Conservation (phyloP, 1,140 invertebrate genomes). For the Nixonia krombeini region DNA sequence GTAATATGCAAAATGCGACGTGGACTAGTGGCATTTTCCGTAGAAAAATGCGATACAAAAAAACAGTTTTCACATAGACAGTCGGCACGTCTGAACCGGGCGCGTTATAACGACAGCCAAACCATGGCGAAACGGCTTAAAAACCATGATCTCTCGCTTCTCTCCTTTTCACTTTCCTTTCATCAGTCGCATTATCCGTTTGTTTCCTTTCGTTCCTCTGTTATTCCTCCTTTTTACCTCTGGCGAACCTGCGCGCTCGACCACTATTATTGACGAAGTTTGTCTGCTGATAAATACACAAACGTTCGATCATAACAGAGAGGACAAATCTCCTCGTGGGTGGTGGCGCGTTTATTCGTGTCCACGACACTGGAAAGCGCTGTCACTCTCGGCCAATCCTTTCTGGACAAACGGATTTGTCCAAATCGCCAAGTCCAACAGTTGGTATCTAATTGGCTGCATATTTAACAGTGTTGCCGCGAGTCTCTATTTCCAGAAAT, state of each 20-base stretch:
- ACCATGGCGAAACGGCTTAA: conserved; percentile 41
- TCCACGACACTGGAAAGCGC: not conserved
- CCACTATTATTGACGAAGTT: conserved; percentile 45
- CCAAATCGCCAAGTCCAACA: too few species aligned
- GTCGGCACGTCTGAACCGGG: not conserved
- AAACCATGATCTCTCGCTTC: conserved; percentile 35
- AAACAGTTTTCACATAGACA: conserved; percentile 14
- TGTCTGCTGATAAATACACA: conserved; percentile 59
- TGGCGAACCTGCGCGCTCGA: conserved; percentile 6
- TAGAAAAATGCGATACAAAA: conserved; percentile 15
- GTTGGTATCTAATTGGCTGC: too few species aligned
- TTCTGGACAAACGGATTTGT: too few species aligned
- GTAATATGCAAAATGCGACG: conserved; percentile 30
- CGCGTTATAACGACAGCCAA: conserved; percentile 11
- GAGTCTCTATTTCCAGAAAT: not conserved
- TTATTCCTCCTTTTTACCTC: conserved; percentile 11
- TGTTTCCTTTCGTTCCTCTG: conserved; percentile 15
- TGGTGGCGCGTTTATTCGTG: conserved; percentile 4
- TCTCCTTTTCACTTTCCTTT: conserved; percentile 40
- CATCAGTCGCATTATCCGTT: conserved; percentile 23
- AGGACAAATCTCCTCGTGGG: conserved; percentile 47
- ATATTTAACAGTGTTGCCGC: too few species aligned
- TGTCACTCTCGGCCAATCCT: too few species aligned
- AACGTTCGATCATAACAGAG: conserved; percentile 56
- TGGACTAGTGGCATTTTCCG: conserved; percentile 18